Conservation (phyloP, 2,888 invertebrate species). For the Tiphia femorata region DNA sequence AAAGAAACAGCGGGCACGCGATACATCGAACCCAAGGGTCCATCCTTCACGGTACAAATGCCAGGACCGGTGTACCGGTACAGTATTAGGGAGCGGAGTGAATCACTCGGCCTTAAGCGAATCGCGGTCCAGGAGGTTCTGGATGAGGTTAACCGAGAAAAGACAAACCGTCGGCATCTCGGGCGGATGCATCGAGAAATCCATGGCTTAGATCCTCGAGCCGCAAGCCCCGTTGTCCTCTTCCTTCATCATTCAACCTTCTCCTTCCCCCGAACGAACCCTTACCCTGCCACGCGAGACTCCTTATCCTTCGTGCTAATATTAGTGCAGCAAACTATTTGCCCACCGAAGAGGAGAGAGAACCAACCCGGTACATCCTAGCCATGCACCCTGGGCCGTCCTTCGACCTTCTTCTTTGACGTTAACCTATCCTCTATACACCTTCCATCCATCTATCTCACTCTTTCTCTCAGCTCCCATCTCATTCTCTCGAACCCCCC, state of each 20-base stretch:
- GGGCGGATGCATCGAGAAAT: slow-evolving; percentile 25
- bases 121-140: slow-evolving; percentile 29
- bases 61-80: not conserved
- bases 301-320: slow-evolving; percentile 53
- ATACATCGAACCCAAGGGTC: not conserved
- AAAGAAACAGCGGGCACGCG: not conserved
- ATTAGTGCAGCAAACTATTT: slow-evolving; percentile 55
- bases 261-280: slow-evolving; percentile 3
- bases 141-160: slow-evolving; percentile 44
- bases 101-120: slow-evolving; percentile 35
- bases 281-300: slow-evolving; percentile 17
- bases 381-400: too few relatives aligned
- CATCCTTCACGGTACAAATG: slow-evolving; percentile 1
- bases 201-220: slow-evolving; percentile 36
- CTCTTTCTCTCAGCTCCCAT: not conserved
- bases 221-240: not conserved
- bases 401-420: too few relatives aligned
- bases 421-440: not conserved
- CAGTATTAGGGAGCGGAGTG: not conserved
- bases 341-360: slow-evolving; percentile 33
- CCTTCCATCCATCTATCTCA: not conserved
- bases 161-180: slow-evolving; percentile 43
- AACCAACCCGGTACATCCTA: too few relatives aligned
- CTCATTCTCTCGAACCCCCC: not conserved
- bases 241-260: slow-evolving; percentile 2